Evolutionary conservation across 2,888 invertebrate species (phyloP).

Genomic region (Eumerus sabulonum): DNA sequence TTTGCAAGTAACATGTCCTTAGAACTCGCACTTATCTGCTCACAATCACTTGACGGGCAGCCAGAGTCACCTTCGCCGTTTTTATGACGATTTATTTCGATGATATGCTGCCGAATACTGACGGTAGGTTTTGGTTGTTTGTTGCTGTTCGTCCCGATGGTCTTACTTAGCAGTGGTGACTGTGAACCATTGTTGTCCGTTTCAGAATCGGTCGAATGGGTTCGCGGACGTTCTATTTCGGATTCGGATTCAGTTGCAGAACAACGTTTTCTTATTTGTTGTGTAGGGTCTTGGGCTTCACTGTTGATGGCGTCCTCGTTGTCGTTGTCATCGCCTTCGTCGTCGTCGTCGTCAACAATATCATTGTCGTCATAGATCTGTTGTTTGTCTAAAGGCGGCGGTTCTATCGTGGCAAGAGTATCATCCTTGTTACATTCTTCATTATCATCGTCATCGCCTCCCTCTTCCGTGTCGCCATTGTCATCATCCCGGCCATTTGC

Average conservation of each 20-base stretch:
- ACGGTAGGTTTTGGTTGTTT: constrained; percentile 49
- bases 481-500: constrained; percentile 79
- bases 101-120: constrained; percentile 60
- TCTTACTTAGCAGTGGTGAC: constrained; percentile 83
- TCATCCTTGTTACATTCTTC: constrained; percentile 8
- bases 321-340: constrained; percentile 37
- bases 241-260: constrained; percentile 71
- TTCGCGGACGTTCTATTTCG: constrained; percentile 71
- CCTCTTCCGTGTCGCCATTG: constrained; percentile 72
- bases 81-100: constrained; percentile 68
- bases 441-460: constrained; percentile 21
- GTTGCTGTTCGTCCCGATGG: constrained; percentile 43
- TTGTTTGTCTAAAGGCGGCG: no score
- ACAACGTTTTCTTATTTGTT: constrained; percentile 46
- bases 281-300: constrained; percentile 51
- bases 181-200: constrained; percentile 86
- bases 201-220: constrained; percentile 81
- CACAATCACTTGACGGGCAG: constrained; percentile 79
- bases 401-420: no score
- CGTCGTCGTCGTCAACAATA: constrained; percentile 18
- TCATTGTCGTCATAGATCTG: no score
- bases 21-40: constrained; percentile 85
- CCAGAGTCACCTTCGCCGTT: constrained; percentile 80
- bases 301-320: constrained; percentile 39
- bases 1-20: constrained; percentile 84